Conservation (phyloP, 1,140 invertebrate species). For the Tyrophagus putrescentiae region DNA sequence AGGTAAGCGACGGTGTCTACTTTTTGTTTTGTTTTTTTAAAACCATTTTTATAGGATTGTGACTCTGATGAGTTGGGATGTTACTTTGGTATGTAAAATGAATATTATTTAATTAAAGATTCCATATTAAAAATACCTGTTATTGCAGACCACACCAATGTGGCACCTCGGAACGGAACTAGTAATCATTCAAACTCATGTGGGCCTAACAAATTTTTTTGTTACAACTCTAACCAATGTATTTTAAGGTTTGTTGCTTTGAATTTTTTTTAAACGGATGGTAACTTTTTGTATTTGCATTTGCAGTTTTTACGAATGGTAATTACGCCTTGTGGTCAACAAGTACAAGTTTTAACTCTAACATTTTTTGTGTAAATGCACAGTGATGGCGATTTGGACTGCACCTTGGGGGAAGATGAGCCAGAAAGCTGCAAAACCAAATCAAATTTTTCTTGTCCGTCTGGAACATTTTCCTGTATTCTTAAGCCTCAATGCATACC, state of each 20-base stretch:
- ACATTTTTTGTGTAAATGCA: too few relatives aligned
- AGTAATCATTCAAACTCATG: neutral
- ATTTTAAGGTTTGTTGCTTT: conserved; percentile 57
- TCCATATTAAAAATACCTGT: neutral
- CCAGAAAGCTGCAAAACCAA: conserved; percentile 61
- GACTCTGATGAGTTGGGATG: conserved; percentile 59
- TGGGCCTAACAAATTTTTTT: conserved; percentile 31
- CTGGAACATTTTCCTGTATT: conserved; percentile 52
- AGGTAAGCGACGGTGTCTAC: too few relatives aligned
- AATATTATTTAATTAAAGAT: neutral
- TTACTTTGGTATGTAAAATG: conserved; percentile 27
- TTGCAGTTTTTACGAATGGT: too few relatives aligned
- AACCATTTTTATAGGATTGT: conserved; percentile 83
- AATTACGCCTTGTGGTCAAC: too few relatives aligned
- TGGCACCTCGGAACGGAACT: neutral
- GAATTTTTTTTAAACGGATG: too few relatives aligned
- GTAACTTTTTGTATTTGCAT: too few relatives aligned
- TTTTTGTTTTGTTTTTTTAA: too few relatives aligned
- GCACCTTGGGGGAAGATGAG: conserved; percentile 42
- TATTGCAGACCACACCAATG: neutral
- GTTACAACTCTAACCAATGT: conserved; percentile 43
- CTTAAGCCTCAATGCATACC: conserved; percentile 53
- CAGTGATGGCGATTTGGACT: conserved; percentile 58
- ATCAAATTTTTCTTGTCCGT: conserved; percentile 44
- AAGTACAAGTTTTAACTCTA: too few relatives aligned